Conservation (phyloP, 23 tunicate genomes). For the Diplosoma virens region DNA sequence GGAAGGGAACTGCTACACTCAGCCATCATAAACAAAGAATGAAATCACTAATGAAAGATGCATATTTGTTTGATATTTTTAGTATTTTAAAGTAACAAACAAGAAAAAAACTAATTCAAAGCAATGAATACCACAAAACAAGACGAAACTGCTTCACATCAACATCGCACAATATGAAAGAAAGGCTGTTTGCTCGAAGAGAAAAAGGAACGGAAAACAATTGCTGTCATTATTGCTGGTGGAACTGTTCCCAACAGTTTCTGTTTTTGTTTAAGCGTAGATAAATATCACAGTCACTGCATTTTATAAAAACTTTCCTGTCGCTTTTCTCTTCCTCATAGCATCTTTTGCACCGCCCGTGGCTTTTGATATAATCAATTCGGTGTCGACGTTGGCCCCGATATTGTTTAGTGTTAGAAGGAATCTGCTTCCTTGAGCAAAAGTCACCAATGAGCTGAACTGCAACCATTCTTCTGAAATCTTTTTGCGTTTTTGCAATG, state of each 20-base stretch:
- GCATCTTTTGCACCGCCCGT: constrained; percentile 11
- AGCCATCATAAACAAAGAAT: no score
- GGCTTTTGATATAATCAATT: constrained; percentile 4
- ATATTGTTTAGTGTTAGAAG: not conserved
- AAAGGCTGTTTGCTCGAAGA: no score
- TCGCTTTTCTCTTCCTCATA: not conserved
- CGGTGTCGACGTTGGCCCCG: not conserved
- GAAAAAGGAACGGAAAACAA: no score
- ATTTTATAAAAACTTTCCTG: constrained; percentile 8
- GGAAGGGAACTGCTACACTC: no score
- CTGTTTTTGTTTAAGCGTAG: constrained; percentile 13
- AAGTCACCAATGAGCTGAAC: not conserved
- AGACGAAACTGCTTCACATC: not conserved
- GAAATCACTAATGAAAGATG: not conserved
- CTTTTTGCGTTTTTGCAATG: constrained; percentile 8
- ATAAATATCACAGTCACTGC: not conserved
- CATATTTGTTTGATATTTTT: not conserved
- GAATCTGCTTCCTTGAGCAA: not conserved
- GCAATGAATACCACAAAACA: not conserved
- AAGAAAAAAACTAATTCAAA: not conserved
- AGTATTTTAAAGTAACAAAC: not conserved
- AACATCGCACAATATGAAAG: no score
- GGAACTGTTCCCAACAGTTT: constrained; percentile 11
- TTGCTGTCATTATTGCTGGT: not conserved
- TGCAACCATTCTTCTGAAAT: constrained; percentile 6